Evolutionary conservation across 2,113 vertebrate species (phyloP).

Genomic region (Himantopus leucocephalus): DNA sequence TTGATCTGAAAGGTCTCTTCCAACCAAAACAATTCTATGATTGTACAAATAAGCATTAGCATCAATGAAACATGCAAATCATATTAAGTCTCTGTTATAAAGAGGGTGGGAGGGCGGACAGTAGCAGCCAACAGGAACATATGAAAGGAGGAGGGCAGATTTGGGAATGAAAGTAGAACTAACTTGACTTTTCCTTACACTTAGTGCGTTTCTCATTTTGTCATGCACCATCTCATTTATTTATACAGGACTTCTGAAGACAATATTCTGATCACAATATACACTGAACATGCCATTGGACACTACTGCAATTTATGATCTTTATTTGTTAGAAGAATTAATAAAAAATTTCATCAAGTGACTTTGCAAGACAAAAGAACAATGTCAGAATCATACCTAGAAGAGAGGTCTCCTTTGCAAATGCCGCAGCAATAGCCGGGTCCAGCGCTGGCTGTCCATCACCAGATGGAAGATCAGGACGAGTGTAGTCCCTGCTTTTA

Average conservation of each 20-base stretch:
- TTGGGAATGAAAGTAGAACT: background rate
- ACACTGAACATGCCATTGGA: background rate
- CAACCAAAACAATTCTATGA: background rate
- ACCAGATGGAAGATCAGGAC: constrained; percentile 92
- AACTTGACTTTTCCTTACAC: background rate
- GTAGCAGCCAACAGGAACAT: background rate
- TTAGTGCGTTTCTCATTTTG: background rate
- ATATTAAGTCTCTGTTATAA: background rate
- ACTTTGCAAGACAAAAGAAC: background rate
- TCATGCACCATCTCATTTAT: background rate
- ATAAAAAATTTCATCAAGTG: background rate
- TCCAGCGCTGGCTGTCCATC: constrained; percentile 93
- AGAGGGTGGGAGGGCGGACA: background rate
- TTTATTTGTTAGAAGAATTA: background rate
- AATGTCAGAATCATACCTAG: constrained; percentile 83
- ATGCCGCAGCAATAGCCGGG: constrained; percentile 86
- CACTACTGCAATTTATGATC: background rate
- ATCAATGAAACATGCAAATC: background rate
- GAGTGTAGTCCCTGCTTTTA: constrained; percentile 97
- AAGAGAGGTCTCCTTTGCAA: constrained; percentile 95
- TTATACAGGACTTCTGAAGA: background rate
- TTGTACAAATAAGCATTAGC: background rate
- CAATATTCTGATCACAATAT: background rate
- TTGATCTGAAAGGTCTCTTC: background rate
- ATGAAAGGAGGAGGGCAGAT: background rate